Evolutionary conservation across 2,888 invertebrate genomes (phyloP).

Genomic region (Xestia rhomboidea): DNA sequence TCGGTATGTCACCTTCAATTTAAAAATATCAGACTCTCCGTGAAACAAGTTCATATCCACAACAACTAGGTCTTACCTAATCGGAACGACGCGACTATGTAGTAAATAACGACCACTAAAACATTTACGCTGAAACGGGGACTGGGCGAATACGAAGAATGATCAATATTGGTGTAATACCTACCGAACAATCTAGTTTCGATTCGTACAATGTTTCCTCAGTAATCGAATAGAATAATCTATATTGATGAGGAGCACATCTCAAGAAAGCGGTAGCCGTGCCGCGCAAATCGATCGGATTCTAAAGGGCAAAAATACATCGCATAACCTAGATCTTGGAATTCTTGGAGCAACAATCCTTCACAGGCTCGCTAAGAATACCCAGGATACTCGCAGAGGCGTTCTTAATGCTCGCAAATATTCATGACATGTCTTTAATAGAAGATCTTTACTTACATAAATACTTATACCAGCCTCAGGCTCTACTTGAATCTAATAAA

Average conservation of each 20-base stretch:
- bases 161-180: conserved; percentile 40
- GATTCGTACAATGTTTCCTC: conserved; percentile 5
- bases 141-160: conserved; percentile 35
- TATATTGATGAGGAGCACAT: conserved; percentile 30
- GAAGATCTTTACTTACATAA: not conserved
- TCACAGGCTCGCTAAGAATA: no score
- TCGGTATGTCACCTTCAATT: conserved; percentile 51
- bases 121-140: conserved; percentile 40
- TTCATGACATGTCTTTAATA: conserved; percentile 6
- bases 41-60: conserved; percentile 24
- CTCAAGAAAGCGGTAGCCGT: not conserved
- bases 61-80: conserved; percentile 42
- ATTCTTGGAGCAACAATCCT: no score
- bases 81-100: conserved; percentile 20
- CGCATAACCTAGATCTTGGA: conserved; percentile 1
- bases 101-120: conserved; percentile 50
- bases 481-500: not conserved
- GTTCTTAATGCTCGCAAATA: conserved; percentile 25
- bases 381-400: not conserved
- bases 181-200: conserved; percentile 10
- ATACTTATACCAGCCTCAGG: not conserved
- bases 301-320: conserved; percentile 25
- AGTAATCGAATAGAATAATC: conserved; percentile 18
- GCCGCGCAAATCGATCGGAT: conserved; percentile 21
- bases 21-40: conserved; percentile 39